Conservation (phyloP, 1,140 invertebrate species). For the Charaxes varanes region DNA sequence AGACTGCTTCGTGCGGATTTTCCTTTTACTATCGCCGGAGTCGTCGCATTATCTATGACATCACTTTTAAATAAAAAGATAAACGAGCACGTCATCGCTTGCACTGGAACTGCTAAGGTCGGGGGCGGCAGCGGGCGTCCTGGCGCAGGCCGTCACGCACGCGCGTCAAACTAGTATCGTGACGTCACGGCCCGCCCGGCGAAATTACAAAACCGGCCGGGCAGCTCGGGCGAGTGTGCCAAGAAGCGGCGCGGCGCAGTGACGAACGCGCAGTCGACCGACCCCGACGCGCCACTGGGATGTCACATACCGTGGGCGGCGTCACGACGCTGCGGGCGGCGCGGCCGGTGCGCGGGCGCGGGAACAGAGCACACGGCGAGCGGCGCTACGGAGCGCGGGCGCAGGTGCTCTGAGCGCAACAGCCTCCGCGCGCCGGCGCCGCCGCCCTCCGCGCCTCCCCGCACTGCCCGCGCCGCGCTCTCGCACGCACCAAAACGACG, state of each 20-base stretch:
- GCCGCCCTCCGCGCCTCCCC: constrained; percentile 50
- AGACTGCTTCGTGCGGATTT: no score
- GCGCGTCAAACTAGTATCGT: constrained; percentile 67
- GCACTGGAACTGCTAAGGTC: constrained; percentile 56
- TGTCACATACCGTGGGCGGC: constrained; percentile 61
- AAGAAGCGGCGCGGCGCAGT: constrained; percentile 56
- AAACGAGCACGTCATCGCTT: constrained; percentile 65
- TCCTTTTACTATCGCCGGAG: constrained; percentile 4
- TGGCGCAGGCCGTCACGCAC: constrained; percentile 62
- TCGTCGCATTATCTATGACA: constrained; percentile 10
- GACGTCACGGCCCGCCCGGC: constrained; percentile 68
- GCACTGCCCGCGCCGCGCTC: constrained; percentile 48
- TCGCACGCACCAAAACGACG: constrained; percentile 68
- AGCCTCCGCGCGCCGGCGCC: constrained; percentile 66
- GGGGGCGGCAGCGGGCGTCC: constrained; percentile 60
- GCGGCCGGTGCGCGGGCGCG: constrained; percentile 55
- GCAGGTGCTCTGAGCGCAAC: constrained; percentile 70
- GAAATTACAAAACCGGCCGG: constrained; percentile 69
- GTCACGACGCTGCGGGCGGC: constrained; percentile 52
- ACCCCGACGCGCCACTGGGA: constrained; percentile 62
- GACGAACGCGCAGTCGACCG: constrained; percentile 63
- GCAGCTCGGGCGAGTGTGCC: constrained; percentile 45
- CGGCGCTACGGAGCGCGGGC: constrained; percentile 70
- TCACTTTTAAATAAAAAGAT: constrained; percentile 23
- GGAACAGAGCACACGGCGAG: constrained; percentile 59